Base-by-base conservation (phyloP, 2,888 invertebrate genomes). In the Actias luna region DNA sequence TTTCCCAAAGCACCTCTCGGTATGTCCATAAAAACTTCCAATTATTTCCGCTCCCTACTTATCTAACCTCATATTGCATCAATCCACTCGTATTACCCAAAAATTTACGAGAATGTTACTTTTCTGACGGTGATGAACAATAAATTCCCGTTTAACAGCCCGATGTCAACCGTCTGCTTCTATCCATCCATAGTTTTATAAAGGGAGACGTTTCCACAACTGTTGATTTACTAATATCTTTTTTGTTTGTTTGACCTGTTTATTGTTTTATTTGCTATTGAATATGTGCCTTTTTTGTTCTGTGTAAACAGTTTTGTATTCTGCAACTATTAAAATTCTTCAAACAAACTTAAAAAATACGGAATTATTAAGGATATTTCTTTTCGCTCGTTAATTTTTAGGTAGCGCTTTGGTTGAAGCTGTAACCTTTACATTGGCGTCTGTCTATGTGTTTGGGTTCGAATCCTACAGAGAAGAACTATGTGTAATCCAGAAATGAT, bases 1-100 rank as follows among this genome's bases (percentile, higher is more conserved):
- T 42, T 61, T 31, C 42, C 58, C 39, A 63, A 67, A 71, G 73
- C 70, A 73, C 75, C 75, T 76, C 73, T 78, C 66, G 69, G 76
- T 74, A 78, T 82, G 76, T 74, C 78, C 78, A 85, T 87, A 86
- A 87, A 88, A 84, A 77, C 79, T 81, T 77, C 85, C 86, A 87
- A 88, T 87, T 87, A 88, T 87, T 83, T 87, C 83, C 83, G 79
- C 80, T 81, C 80, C 76, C 69, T 75, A 78, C 80, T 87, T 88
- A 88, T 87, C 89, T 78, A 80, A 67, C 75, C 75, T 73, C 79
- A 86, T 87, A 87, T 87, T 79, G 80, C 80, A 84, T 85, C 87
- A 85, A 87, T 85, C 83, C 76, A 84, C 84, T 88, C 84, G 84
- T 84, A 84, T 89, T 88, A 88, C 87, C 86, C 78, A 79, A 81